Evolutionary conservation across 2,797 vertebrate species (phyloP).

Genomic region (Sternotherus odoratus): DNA sequence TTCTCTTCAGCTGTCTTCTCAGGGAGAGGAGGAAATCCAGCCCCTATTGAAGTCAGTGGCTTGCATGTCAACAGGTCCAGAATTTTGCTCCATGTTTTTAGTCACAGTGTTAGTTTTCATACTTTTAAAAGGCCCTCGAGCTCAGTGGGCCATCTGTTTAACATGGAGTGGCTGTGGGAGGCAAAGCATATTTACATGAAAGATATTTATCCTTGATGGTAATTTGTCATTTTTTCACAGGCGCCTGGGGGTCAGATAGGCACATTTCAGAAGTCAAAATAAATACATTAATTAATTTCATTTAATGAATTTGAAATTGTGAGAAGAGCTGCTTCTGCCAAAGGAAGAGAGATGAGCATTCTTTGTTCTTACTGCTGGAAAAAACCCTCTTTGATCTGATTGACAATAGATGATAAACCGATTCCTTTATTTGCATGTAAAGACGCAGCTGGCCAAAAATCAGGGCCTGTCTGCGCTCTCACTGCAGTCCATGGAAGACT

Average conservation of each 20-base stretch:
- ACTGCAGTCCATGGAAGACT: background rate
- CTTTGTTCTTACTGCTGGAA: accelerated
- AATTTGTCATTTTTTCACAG: background rate
- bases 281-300: background rate
- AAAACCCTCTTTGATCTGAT: background rate
- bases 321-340: background rate
- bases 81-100: background rate
- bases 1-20: background rate
- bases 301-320: conserved; percentile 28
- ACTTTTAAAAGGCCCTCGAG: background rate
- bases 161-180: background rate
- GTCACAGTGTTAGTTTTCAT: background rate
- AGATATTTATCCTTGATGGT: background rate
- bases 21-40: background rate
- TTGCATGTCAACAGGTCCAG: accelerated
- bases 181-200: accelerated
- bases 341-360: background rate
- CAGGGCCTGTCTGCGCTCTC: accelerated
- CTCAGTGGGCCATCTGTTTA: background rate
- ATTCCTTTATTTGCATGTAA: accelerated
- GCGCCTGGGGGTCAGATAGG: conserved; percentile 10
- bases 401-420: accelerated
- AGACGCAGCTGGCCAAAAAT: accelerated
- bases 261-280: background rate
- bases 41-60: background rate